Conservation (phyloP, 2,888 invertebrate species). For the Apantesis nais region DNA sequence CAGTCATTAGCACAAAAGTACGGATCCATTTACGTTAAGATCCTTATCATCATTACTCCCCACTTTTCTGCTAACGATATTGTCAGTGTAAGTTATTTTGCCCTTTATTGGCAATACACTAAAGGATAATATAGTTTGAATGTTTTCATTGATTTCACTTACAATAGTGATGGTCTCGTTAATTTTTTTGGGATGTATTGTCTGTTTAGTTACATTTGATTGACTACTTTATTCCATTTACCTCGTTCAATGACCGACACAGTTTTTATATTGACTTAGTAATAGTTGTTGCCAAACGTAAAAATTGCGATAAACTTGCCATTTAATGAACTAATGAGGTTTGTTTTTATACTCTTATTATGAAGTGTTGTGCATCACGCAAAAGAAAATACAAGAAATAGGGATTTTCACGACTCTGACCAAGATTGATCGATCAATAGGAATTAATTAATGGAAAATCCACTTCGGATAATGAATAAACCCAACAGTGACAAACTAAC, state of each 20-base stretch:
- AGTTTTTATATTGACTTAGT: not conserved
- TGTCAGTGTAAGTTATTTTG: conserved; percentile 16
- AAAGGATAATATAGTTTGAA: conserved; percentile 4
- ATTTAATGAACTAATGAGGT: not conserved
- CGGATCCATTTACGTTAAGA: conserved; percentile 33
- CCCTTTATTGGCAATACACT: rapidly evolving
- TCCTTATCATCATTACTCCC: conserved; percentile 32
- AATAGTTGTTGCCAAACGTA: not conserved
- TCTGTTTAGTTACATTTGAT: not conserved
- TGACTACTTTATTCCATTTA: not conserved
- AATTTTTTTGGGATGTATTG: not conserved
- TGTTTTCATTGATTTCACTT: not conserved
- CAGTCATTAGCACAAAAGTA: conserved; percentile 24
- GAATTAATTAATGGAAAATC: too few species aligned
- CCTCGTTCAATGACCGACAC: not conserved
- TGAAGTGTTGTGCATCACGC: not conserved
- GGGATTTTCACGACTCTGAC: too few species aligned
- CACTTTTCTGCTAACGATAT: conserved; percentile 8
- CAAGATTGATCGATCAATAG: too few species aligned
- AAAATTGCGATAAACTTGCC: not conserved
- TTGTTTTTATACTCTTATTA: not conserved
- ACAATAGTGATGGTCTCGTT: not conserved
- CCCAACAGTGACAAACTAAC: too few species aligned
- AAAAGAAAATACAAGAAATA: too few species aligned
- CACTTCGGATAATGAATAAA: too few species aligned